Base-by-base conservation (phyloP, 2,113 vertebrate genomes). In the Mesitornis unicolor region DNA sequence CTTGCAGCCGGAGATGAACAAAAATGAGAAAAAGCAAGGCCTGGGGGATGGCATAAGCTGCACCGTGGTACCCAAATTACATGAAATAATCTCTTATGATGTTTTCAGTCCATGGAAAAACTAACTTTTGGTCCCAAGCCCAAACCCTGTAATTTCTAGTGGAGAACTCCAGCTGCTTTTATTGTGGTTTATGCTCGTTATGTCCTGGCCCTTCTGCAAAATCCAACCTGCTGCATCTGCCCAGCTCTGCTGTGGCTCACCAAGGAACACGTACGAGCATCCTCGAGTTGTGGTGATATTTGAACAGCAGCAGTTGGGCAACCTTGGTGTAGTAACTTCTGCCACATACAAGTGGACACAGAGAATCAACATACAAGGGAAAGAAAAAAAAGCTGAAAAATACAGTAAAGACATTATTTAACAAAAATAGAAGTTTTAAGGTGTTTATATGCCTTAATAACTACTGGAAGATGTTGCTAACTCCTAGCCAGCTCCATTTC, bases 191-290 rank as follows among this genome's bases (percentile, higher is more conserved):
- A 25, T 25, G 53, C 11, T 16, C 31, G 31, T 43, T 53, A 36
- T 19, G 6, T 38, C 61, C 82, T 51, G 77, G 56, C 73, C 31
- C 59, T 67, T 3, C 68, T 42, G 77, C 47, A 84, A 77, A 76
- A 47, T 11, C 51, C 0, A 0, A 40, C 40, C 42, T 40, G n/a
- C 47, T 24, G 9, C 0, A 1, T 36, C 68, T 80, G 51, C 8
- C 81, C 57, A 33, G 78, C 31, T 9, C 71, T 71, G 57, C 47
- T 45, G 47, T 22, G 54, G 35, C 61, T 31, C 47, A 51, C 35
- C 19, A 24, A 40, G 48, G 57, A 57, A 14, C 16, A 14, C 1
- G 8, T 11, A 2, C 3, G 2, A 7, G n/a, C 14, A 53, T 57
- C 12, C 67, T 40, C 65, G 40, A 43, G 4, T 42, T 4, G 1